These are phyloP conservation scores for Brachyhypopomus occidentalis DNA, from an alignment of 2,113 vertebrate genomes.

Conservation along the genomic window DNA sequence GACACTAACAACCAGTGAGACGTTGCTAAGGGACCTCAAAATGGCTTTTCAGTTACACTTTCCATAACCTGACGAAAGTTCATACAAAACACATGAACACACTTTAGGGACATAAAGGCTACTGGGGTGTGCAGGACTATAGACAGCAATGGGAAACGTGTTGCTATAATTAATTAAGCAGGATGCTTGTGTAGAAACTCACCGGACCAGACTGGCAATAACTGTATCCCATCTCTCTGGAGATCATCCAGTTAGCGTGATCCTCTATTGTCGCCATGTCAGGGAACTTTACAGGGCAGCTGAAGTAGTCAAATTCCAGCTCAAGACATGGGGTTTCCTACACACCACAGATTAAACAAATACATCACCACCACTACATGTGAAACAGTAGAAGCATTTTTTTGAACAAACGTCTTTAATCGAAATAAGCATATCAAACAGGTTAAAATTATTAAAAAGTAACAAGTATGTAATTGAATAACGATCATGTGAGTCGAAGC, in stretches of 20 bases:
- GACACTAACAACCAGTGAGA: no score
- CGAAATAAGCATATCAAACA: no score
- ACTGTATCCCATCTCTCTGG: conserved; percentile 92
- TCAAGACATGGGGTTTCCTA: conserved; percentile 98
- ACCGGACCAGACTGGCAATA: conserved; percentile 92
- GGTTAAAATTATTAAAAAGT: not conserved
- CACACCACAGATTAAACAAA: conserved; percentile 27
- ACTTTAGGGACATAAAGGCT: not conserved
- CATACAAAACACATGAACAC: not conserved
- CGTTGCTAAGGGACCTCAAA: no score
- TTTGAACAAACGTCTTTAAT: no score
- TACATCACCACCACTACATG: not conserved
- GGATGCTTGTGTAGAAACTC: conserved; percentile 58
- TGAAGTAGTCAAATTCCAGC: conserved; percentile 97
- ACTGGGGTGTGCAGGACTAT: not conserved
- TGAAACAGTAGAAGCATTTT: no score
- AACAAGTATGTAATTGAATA: no score
- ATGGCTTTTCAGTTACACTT: no score
- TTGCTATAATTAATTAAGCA: conserved; percentile 39
- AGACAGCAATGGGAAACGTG: conserved; percentile 21
- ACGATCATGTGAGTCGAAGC: not conserved
- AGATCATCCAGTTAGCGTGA: conserved; percentile 93
- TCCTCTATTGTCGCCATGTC: conserved; percentile 94
- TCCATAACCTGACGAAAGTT: no score
- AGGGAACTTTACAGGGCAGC: conserved; percentile 92